Base-by-base conservation (phyloP, 2,888 invertebrate genomes). In the Clusia tigrina region DNA sequence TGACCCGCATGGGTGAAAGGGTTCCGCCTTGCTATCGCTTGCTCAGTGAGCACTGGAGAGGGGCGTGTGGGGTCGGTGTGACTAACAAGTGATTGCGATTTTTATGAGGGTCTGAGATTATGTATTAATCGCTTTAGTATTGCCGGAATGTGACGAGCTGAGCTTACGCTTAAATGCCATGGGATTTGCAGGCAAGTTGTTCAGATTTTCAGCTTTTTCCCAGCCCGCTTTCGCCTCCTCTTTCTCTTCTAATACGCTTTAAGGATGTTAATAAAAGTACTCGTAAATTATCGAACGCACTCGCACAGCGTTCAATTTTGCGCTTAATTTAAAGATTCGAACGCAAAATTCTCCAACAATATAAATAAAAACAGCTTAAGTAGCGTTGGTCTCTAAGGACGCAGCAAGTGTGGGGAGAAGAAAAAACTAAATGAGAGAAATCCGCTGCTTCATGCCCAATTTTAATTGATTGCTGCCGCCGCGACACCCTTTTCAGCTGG, bases 71-170 rank as follows among this genome's bases (percentile, higher is more conserved):
- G 32, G 48, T 48, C n/a, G n/a, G n/a, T 48, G 48, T 15, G 48
- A 3, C n/a, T 10, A 52, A 20, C 12, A 12, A 10, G 25, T 54
- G 54, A 54, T 24, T 37, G 37, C n/a, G 58, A 53, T 63, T 69
- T 65, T 68, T 70, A 69, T 71, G 64, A 68, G 67, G 69, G 67
- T 68, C 67, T 66, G 65, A 65, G 68, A 71, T 72, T 72, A 72
- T 67, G 70, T 70, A 71, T 71, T 69, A 72, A 72, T 72, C 72
- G 71, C 71, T 71, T 71, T 66, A 70, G 69, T 66, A 68, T 69
- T 67, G 63, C 65, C 66, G 61, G 58, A 58, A 54, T 9, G 12
- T 48, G 12, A 48, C 18, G 18, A 18, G 42, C 3, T 15, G 32
- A 38, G 25, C 48, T 51, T n/a, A 9, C n/a, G 18, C 55, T 58